Base-by-base conservation (phyloP, 2,888 invertebrate genomes). In the Microchrysa polita region DNA sequence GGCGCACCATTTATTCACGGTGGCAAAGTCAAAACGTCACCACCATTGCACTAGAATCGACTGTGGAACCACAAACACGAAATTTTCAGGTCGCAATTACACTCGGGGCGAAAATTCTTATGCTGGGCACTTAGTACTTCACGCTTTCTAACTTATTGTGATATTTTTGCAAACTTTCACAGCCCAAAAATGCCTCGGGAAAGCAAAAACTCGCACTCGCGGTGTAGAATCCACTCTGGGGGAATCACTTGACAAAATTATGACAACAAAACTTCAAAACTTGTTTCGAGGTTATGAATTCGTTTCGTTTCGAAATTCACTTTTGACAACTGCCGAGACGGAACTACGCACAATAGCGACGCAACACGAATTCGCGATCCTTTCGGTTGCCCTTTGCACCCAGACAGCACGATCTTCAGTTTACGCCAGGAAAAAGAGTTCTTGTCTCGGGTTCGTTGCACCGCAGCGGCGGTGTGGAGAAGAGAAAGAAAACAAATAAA, bases 201-300 rank as follows among this genome's bases (percentile, higher is more conserved):
- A 27, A 61, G 14, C 42, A 42, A 34, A 20, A n/a, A n/a, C n/a
- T n/a, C n/a, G n/a, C n/a, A 61, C 16, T 22, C 23, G 4, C 48
- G 48, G 9, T 16, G 16, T 20, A 16, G 55, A 20, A 20, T 10
- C 22, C 55, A 34, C 34, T 22, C 16, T 22, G 44, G 34, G 22
- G 14, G 9, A 48, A 20, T 16, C 65, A 48, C 14, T 20, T 55
- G 14, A n/a, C 18, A 55, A 65, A n/a, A n/a, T n/a, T n/a, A 65
- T 65, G 65, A 65, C 65, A 65, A 65, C 65, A 65, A 65, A 20
- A 61, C n/a, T 34, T 2, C 65, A 65, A 65, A 20, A 61, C n/a
- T 34, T 2, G 18, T 65, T 65, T 65, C 65, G 20, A 65, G 65
- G 65, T 65, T 65, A 65, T 40, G 65, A 7, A 34, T 34, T 65